These are phyloP conservation scores for Chionodraco myersi DNA, from an alignment of 2,113 vertebrate genomes.

Conservation along the genomic window DNA sequence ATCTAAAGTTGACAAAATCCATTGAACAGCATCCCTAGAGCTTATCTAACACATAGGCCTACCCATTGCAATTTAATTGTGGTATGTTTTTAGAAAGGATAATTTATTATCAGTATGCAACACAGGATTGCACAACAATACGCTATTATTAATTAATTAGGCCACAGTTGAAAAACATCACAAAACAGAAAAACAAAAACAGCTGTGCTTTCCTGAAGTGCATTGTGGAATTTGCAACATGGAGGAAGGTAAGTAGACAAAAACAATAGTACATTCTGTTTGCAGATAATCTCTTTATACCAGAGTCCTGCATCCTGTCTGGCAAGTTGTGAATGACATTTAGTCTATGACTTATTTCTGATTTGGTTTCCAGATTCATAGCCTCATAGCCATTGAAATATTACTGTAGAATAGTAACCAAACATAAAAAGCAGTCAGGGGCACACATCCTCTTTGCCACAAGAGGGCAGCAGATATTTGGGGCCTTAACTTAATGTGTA, in stretches of 20 bases:
- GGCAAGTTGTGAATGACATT: neutral
- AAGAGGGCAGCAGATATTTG: slow-evolving; percentile 66
- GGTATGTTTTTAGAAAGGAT: neutral
- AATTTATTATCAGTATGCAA: too few relatives aligned
- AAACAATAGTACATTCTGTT: too few relatives aligned
- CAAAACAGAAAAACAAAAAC: too few relatives aligned
- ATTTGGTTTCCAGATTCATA: neutral
- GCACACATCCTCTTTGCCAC: slow-evolving; percentile 23
- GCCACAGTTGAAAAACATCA: too few relatives aligned
- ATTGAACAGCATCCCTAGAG: neutral
- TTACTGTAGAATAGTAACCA: neutral
- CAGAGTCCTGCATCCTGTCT: too few relatives aligned
- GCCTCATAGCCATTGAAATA: neutral
- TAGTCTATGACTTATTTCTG: neutral
- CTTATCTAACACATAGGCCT: too few relatives aligned
- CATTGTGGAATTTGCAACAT: too few relatives aligned
- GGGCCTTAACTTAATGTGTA: neutral
- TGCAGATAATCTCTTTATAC: too few relatives aligned
- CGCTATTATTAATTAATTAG: too few relatives aligned
- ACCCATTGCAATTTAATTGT: neutral
- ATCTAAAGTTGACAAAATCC: neutral
- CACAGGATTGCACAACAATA: too few relatives aligned
- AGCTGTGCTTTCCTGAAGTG: too few relatives aligned
- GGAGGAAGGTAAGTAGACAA: too few relatives aligned
- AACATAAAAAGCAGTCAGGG: neutral